Evolutionary conservation across 2,113 vertebrate genomes (phyloP).

Genomic region (Syrrhaptes paradoxus): DNA sequence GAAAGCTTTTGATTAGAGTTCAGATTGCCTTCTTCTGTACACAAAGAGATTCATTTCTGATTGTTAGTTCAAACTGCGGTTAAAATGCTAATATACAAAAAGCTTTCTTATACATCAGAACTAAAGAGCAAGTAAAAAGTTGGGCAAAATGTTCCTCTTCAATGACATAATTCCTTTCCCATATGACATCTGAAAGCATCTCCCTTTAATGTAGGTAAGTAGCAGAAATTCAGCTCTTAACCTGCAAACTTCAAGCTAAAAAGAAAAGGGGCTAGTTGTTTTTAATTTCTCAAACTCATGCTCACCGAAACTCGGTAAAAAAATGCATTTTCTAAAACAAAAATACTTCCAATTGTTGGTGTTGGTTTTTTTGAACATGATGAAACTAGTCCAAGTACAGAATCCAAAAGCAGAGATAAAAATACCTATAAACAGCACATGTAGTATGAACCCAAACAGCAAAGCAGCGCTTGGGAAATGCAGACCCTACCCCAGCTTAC

Average conservation of each 20-base stretch:
- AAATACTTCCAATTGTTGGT: not conserved
- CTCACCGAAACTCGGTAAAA: not conserved
- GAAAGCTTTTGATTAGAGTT: constrained; percentile 14
- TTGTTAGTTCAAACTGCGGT: constrained; percentile 4
- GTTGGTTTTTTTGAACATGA: not conserved
- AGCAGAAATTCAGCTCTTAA: not conserved
- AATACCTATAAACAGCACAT: not conserved
- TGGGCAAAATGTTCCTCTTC: not conserved
- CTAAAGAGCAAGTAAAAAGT: not conserved
- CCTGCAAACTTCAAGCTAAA: not conserved
- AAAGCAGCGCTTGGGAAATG: not conserved
- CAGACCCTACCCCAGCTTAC: not conserved
- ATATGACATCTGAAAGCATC: not conserved
- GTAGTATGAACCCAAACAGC: not conserved
- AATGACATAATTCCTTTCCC: not conserved
- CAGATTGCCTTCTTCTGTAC: not conserved
- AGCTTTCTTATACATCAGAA: not conserved
- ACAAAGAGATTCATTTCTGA: not conserved
- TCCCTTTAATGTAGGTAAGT: not conserved
- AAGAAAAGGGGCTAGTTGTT: not conserved
- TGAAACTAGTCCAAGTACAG: not conserved
- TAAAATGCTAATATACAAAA: not conserved
- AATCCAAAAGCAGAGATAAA: not conserved
- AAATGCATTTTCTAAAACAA: not conserved
- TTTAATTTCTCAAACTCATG: not conserved